phyloP scores from a whole-genome alignment of 2,888 invertebrate genomes.

The Rhyacophila evoluta region DNA sequence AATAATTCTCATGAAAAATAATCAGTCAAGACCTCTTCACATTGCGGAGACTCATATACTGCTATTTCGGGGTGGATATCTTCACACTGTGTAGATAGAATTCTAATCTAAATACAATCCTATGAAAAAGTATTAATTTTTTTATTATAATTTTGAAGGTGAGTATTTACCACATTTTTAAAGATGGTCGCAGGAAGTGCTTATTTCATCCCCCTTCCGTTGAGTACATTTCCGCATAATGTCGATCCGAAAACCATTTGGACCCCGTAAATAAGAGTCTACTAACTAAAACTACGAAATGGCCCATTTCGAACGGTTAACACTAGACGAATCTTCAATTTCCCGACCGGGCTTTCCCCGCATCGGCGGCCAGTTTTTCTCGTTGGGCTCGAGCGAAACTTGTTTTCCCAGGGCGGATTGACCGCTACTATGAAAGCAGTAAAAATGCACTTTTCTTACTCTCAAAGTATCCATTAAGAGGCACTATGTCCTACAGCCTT shows the following conservation, averaged over 20 bases:
- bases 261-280: constrained; percentile 25
- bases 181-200: not conserved
- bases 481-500: constrained; percentile 42
- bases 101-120: no score
- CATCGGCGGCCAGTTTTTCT: not conserved
- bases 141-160: no score
- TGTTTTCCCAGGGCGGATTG: constrained; percentile 15
- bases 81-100: no score
- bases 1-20: no score
- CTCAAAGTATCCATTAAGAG: constrained; percentile 54
- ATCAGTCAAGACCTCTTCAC: no score
- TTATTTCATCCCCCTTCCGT: not conserved
- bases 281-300: constrained; percentile 12
- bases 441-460: constrained; percentile 54
- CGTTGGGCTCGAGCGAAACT: not conserved
- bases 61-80: no score
- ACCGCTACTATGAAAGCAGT: constrained; percentile 42
- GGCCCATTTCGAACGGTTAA: constrained; percentile 6
- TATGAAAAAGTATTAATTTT: no score
- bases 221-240: not conserved
- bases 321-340: not conserved
- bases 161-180: no score
- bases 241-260: constrained; percentile 27
- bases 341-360: not conserved
- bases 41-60: no score